Base-by-base conservation (phyloP, 2,888 invertebrate species). In the Macrosoma leucophasiata region DNA sequence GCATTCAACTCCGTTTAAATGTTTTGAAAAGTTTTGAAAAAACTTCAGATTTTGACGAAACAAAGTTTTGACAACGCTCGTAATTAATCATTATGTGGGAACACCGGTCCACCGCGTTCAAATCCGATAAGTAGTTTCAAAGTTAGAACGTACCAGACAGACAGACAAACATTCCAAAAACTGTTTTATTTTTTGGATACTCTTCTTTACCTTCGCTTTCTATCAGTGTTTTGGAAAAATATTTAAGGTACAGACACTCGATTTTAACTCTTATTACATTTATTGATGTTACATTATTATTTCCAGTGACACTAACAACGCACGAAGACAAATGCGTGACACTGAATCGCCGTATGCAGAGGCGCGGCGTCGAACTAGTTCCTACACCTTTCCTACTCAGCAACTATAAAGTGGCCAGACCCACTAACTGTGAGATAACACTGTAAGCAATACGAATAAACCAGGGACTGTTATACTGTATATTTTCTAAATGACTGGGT, bases 301-400 rank as follows among this genome's bases (percentile, higher is more conserved):
- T 55, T 55, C 0, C 62, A 73, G 75, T 53, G 33, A 48, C 45
- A 23, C 48, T 56, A 24, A 48, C 50, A 25, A 40, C 55, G 19
- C 56, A 58, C 35, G 46, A 53, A 21, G 61, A 69, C 13, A 55
- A 51, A 38, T 54, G 62, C 43, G 60, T 56, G 30, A 73, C 78
- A 6, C 46, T 77, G 20, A 58, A 52, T 42, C 65, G 67, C 15
- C 62, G 59, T 23, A 54, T 67, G 35, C 53, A 52, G 21, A 62
- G 65, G 27, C 70, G 71, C 48, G 68, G 69, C 41, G 56, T 71
- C 50, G 77, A 81, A 37, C 55, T 82, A 52, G 84, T 84, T 59
- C 84, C 84, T 59, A 84, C 85, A 39, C 84, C 85, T 41, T 84
- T 84, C 59, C 60, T 84, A 50, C 71, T 85, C 36, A 84, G 85